Conservation (phyloP, 2,113 vertebrate species). For the Nicator chloris region DNA sequence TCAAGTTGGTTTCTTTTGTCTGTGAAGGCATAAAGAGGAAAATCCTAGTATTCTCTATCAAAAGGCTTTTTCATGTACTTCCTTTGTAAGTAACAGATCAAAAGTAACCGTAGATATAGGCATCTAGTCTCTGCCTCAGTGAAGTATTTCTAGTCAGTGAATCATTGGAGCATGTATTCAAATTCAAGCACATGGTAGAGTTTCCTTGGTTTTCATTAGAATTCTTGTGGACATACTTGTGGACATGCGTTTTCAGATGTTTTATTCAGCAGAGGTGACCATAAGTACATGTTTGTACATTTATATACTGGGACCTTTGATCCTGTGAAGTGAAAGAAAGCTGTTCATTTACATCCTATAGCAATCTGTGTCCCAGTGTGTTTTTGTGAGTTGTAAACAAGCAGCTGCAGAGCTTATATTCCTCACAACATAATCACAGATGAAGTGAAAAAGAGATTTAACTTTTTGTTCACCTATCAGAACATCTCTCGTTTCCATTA, state of each 20-base stretch:
- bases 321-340: neutral
- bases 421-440: neutral
- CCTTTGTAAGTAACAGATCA: conserved; percentile 35
- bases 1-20: neutral
- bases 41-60: neutral
- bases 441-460: neutral
- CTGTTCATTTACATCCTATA: neutral
- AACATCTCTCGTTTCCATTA: neutral
- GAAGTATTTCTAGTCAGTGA: neutral
- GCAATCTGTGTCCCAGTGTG: neutral
- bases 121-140: neutral
- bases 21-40: neutral
- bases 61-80: conserved; percentile 33
- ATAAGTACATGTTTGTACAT: neutral
- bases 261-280: neutral
- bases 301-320: conserved; percentile 4
- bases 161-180: neutral
- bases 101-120: conserved; percentile 50
- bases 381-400: neutral
- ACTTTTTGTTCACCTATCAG: neutral
- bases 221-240: conserved; percentile 3
- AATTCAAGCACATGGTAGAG: neutral
- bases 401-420: neutral
- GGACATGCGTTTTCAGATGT: neutral
- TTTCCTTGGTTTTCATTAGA: conserved; percentile 3